Base-by-base conservation (phyloP, 2,888 invertebrate genomes). In the Eupelmus urozonus region DNA sequence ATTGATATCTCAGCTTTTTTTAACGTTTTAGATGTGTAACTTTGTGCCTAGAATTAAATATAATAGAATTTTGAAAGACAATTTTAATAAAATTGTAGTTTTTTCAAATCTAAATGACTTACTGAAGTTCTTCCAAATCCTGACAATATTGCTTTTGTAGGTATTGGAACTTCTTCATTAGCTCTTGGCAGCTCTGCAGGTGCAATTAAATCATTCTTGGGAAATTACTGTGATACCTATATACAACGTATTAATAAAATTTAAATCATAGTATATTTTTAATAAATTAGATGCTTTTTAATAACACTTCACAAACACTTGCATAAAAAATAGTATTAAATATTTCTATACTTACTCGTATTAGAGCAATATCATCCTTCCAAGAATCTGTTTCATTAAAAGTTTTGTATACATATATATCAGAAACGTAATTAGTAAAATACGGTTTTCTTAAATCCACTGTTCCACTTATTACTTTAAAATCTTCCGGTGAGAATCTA, bases 1-100 rank as follows among this genome's bases (percentile, higher is more conserved):
- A 92, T 91, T 0, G 92, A 91, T 0, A 94, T 91, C 49, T 91
- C 82, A 0, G 92, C 93, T 70, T 89, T 91, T 82, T 93, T 93
- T 34, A 92, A 82, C 83, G 85, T 83, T 5, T 75, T 78, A 11
- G 86, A 82, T 5, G 80, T 80, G 0, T 76, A 51, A 20, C 87
- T 89, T 4, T 83, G 85, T 63, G 81, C 75, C 83, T 88, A 72
- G 4, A 78, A 79, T 53, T 18, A 57, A 16, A n/a, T n/a, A n/a
- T n/a, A n/a, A n/a, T n/a, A n/a, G n/a, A 60, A 57, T 16, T 42
- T n/a, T n/a, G n/a, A n/a, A n/a, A n/a, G n/a, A n/a, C n/a, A n/a
- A n/a, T n/a, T n/a, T n/a, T n/a, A n/a, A n/a, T n/a, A n/a, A n/a
- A n/a, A n/a, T n/a, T n/a, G n/a, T n/a, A n/a, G n/a, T n/a, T n/a